phyloP scores from a whole-genome alignment of 2,113 vertebrate species.

The Hippoglossus stenolepis region DNA sequence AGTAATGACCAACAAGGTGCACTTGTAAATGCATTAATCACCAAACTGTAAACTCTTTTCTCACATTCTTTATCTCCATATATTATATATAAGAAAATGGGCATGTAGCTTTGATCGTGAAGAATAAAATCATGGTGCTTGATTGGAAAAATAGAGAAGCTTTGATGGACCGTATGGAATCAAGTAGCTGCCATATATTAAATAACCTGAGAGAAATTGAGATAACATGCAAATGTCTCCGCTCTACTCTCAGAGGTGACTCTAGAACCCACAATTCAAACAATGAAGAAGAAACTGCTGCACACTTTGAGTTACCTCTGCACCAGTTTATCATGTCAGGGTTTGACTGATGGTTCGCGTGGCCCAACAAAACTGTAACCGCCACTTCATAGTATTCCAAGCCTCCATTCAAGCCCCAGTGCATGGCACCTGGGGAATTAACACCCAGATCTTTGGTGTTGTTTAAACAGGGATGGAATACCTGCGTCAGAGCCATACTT shows the following conservation, averaged over 20 bases:
- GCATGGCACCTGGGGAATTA: constrained; percentile 38
- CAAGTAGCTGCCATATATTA: not conserved
- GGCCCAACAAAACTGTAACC: constrained; percentile 41
- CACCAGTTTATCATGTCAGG: constrained; percentile 43
- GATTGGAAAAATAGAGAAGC: not conserved
- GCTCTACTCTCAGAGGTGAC: constrained; percentile 1
- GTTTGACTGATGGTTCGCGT: constrained; percentile 58
- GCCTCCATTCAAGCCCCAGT: constrained; percentile 21
- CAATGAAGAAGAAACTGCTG: constrained; percentile 45
- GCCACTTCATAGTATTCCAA: constrained; percentile 39
- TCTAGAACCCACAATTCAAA: constrained; percentile 19
- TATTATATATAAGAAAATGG: not conserved
- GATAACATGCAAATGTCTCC: not conserved
- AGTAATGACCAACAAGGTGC: not conserved
- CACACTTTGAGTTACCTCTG: constrained; percentile 47
- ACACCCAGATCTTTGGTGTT: constrained; percentile 7
- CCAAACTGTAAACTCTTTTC: no score
- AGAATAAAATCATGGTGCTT: no score
- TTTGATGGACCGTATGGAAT: not conserved
- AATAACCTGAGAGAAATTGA: not conserved
- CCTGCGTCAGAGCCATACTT: constrained; percentile 18
- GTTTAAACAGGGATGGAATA: constrained; percentile 33
- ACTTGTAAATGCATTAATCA: not conserved
- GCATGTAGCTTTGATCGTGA: no score
- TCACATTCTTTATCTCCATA: not conserved